These are phyloP conservation scores for Heliopora coerulea DNA, from an alignment of 92 coral and sea anemone species.

Conservation along the genomic window DNA sequence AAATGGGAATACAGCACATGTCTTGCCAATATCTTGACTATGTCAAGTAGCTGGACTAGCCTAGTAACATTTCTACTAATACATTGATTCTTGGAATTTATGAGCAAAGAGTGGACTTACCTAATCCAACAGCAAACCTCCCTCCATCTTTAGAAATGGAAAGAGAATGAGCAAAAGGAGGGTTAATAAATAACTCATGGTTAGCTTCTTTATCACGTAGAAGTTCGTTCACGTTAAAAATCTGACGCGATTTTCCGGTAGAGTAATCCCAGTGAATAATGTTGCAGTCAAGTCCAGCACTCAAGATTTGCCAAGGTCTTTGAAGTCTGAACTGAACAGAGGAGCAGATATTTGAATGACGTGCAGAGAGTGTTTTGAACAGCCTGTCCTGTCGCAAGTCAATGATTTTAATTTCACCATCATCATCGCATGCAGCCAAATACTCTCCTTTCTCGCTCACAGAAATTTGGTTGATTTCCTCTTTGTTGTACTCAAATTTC, in stretches of 20 bases:
- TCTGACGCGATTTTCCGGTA: constrained; percentile 68
- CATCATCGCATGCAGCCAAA: constrained; percentile 87
- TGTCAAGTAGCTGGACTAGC: no score
- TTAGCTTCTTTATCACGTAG: constrained; percentile 21
- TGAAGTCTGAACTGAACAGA: constrained; percentile 84
- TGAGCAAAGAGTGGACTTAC: no score
- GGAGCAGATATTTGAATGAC: constrained; percentile 78
- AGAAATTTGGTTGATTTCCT: constrained; percentile 85
- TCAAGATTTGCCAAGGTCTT: constrained; percentile 83
- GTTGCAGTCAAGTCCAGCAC: constrained; percentile 84
- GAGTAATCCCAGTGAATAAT: constrained; percentile 88
- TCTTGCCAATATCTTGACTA: no score
- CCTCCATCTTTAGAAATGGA: constrained; percentile 67
- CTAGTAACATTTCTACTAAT: no score
- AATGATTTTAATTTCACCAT: constrained; percentile 73
- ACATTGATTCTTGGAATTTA: no score
- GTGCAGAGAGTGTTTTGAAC: constrained; percentile 67
- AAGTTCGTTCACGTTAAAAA: constrained; percentile 60
- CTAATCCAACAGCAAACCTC: constrained; percentile 83
- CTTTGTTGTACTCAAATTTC: constrained; percentile 69
- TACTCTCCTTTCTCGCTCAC: constrained; percentile 65
- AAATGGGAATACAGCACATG: no score
- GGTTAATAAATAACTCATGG: constrained; percentile 64
- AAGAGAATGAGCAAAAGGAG: constrained; percentile 92
- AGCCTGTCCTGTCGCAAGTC: constrained; percentile 65